A percentile compares a stretch with the other conserved stretches of the same genome.
phyloP scores from a whole-genome alignment of 2,797 vertebrate species.

The Atherinosoma microstoma region DNA sequence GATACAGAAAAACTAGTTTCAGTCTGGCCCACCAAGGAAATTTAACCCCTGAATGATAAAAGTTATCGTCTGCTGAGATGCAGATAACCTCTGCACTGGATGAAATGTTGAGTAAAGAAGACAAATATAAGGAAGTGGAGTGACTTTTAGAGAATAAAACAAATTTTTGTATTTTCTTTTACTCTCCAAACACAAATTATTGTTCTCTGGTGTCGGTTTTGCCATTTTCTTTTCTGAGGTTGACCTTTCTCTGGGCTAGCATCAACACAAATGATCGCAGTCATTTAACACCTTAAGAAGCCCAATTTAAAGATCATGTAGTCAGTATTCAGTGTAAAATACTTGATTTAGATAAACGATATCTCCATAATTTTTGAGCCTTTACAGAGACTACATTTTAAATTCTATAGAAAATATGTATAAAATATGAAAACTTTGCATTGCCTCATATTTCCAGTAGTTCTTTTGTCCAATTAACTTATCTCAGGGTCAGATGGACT shows the following conservation, averaged over 20 bases:
- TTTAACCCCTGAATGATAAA: slow-evolving; percentile 44
- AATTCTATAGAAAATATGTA: not conserved
- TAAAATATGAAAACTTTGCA: not conserved
- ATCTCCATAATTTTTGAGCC: not conserved
- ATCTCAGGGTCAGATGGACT: not conserved
- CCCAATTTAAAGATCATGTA: not conserved
- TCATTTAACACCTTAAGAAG: not conserved
- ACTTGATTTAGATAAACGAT: not conserved
- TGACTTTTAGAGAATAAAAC: not conserved
- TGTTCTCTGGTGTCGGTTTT: not conserved
- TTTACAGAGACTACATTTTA: not conserved
- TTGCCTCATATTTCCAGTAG: not conserved
- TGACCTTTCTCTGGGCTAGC: not conserved
- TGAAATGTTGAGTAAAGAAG: slow-evolving; percentile 23
- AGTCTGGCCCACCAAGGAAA: slow-evolving; percentile 38
- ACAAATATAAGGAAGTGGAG: slow-evolving; percentile 1
- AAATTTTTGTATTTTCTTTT: slow-evolving; percentile 11
- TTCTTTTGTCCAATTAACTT: not conserved
- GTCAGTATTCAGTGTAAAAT: not conserved
- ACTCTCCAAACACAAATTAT: not conserved
- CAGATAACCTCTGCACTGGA: slow-evolving; percentile 35
- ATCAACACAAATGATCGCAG: not conserved
- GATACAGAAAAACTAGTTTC: slow-evolving; percentile 38
- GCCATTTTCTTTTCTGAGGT: not conserved
- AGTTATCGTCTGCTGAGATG: slow-evolving; percentile 15